Evolutionary conservation across 2,888 invertebrate species (phyloP).

Genomic region (Apotomis capreana): DNA sequence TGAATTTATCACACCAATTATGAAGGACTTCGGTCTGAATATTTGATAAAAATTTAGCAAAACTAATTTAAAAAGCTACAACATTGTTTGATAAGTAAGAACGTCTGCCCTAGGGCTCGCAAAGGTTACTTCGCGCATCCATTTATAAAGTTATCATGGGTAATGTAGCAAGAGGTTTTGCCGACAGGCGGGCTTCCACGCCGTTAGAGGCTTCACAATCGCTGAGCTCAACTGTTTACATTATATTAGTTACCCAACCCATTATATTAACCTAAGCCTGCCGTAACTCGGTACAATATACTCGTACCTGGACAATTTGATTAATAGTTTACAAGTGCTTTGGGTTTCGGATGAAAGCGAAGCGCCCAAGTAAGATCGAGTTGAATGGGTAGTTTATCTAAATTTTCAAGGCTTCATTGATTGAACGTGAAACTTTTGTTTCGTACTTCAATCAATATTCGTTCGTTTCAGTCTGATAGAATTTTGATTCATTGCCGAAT

Average conservation of each 20-base stretch:
- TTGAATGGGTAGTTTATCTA: not conserved
- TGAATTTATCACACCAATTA: no score
- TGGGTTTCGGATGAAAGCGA: not conserved
- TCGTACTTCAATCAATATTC: constrained; percentile 14
- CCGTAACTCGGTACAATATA: constrained; percentile 6
- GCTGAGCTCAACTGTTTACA: constrained; percentile 28
- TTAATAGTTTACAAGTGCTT: constrained; percentile 2
- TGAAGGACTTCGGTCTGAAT: no score
- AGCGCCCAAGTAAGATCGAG: not conserved
- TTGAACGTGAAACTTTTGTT: not conserved
- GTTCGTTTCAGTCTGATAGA: constrained; percentile 10
- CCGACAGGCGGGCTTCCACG: constrained; percentile 31
- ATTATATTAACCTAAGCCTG: constrained; percentile 19
- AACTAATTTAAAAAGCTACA: constrained; percentile 1
- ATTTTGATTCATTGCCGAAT: constrained; percentile 33
- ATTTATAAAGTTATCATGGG: constrained; percentile 38
- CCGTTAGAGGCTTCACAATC: constrained; percentile 29
- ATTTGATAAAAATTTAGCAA: not conserved
- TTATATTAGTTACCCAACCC: constrained; percentile 30
- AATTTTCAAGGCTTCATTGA: not conserved
- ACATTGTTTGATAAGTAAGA: constrained; percentile 13
- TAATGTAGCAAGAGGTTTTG: constrained; percentile 34
- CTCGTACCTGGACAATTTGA: constrained; percentile 14
- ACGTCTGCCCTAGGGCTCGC: constrained; percentile 13
- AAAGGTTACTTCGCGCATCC: constrained; percentile 18